Conservation (phyloP, 2,888 invertebrate genomes). For the Pollenia griseotomentosa region DNA sequence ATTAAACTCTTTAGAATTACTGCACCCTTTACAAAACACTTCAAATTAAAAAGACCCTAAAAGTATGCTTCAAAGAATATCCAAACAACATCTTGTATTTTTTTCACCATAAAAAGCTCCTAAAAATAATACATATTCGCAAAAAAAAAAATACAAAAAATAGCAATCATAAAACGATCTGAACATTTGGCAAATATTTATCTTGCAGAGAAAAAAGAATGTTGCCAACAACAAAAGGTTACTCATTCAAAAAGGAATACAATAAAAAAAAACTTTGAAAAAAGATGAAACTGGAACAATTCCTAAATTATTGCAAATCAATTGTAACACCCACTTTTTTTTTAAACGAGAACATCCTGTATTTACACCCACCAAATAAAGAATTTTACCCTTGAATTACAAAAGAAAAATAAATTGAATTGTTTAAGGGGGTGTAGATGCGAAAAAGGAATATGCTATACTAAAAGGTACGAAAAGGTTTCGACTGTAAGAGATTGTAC, state of each 20-base stretch:
- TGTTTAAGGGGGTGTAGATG: neutral
- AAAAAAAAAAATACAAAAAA: constrained; percentile 2
- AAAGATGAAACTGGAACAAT: constrained; percentile 38
- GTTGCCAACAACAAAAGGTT: constrained; percentile 33
- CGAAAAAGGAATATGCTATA: neutral
- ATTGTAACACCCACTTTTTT: constrained; percentile 75
- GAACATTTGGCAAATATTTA: constrained; percentile 65
- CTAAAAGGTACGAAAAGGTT: neutral
- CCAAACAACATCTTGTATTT: constrained; percentile 27
- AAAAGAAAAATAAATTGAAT: neutral
- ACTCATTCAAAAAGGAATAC: constrained; percentile 2
- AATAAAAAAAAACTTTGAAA: neutral
- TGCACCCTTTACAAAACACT: neutral
- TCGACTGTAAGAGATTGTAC: no score
- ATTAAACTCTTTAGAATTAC: no score
- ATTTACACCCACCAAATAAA: constrained; percentile 40
- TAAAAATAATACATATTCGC: no score
- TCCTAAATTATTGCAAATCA: constrained; percentile 83
- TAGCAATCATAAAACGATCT: constrained; percentile 80
- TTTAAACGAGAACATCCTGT: constrained; percentile 16
- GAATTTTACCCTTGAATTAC: constrained; percentile 14
- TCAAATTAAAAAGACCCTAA: neutral
- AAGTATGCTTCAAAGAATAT: neutral
- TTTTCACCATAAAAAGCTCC: neutral
- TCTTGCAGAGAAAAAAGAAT: constrained; percentile 26